Evolutionary conservation across 2,888 invertebrate species (phyloP), one percentile per base, ranked within the genome.

Genomic region (Archips crataeganus): DNA sequence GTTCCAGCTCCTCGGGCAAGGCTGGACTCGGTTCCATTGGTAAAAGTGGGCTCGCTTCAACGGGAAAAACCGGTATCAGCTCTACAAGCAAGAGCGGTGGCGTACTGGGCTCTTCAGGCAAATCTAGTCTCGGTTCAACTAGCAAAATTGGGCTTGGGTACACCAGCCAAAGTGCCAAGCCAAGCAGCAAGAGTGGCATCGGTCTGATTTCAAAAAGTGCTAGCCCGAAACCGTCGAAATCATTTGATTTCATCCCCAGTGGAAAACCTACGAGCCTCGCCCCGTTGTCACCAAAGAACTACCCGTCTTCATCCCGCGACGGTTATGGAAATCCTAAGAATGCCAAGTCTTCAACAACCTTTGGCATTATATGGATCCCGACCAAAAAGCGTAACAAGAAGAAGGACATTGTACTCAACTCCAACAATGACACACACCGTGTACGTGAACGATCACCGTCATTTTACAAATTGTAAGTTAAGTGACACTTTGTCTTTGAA

Each of bases 301-400:
- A 88, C 75, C 75, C 81, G 0, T 66, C 86, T 5, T 81, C 87
- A 0, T 70, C 74, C n/a, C 51, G 65, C 34, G 39, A 64, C 34
- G 65, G 51, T 10, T 87, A 83, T 59, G 82, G 75, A 64, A 78
- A 78, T 15, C 82, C 88, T 1, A 90, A 89, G 75, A 85, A 73
- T 71, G 84, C 78, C 34, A 92, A 91, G 79, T 78, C 86, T 0
- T 79, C 85, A 0, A 77, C 88, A 5, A 85, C 85, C 15, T 89
- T 94, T 65, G 91, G 92, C 2, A 86, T 94, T 68, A 85, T 94
- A 79, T 94, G 93, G 94, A 73, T 94, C 75, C 94, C 94, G 2
- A 85, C 85, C 2, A 89, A 82, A 77, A 90, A 85, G 78, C 83
- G 83, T 36, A 88, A 90, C 75, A 92, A 88, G 75, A 88, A 90